Base-by-base conservation (phyloP, 2,888 invertebrate species). In the Cyclophora punctaria region DNA sequence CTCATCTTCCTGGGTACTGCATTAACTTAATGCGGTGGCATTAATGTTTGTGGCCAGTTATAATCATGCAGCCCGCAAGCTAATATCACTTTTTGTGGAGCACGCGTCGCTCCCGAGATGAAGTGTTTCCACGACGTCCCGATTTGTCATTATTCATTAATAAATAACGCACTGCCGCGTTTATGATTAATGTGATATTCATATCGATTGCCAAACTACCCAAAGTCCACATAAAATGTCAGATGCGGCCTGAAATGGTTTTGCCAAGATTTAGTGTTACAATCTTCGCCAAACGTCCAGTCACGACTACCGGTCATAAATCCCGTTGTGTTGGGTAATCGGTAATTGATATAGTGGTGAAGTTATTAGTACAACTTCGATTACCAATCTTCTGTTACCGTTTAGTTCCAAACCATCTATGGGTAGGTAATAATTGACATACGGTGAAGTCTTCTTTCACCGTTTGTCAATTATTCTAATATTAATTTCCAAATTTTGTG, bases 171-270 rank as follows among this genome's bases (percentile, higher is more conserved):
- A 62, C 66, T 67, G 70, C 71, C 75, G 72, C 67, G 61, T 59
- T 71, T 80, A 75, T 78, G 75, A 81, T 78, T 77, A 75, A 79
- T 75, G 63, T 54, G 61, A 68, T 69, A 69, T 69, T 65, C 65
- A 69, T 69, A 69, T 58, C 50, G 58, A 62, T 66, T 75, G 80
- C 78, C 80, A 79, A 73, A 68, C 20, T 20, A 20, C 20, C 20
- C 20, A 20, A 37, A 5, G 58, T 67, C 64, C 66, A 66, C 64
- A 64, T 59, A 60, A 59, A 63, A 61, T 63, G 62, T 70, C 61
- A 60, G 57, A 50, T 72, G 69, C 62, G 69, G 71, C 67, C 69
- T 70, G 64, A 71, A 68, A 57, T 59, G 53, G 49, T 60, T 63
- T 69, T 73, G 75, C 71, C 73, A 73, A 65, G 65, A 66, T 65